These are phyloP conservation scores for Palythoa grandis DNA, from an alignment of 92 coral and sea anemone genomes.

Conservation along the genomic window DNA sequence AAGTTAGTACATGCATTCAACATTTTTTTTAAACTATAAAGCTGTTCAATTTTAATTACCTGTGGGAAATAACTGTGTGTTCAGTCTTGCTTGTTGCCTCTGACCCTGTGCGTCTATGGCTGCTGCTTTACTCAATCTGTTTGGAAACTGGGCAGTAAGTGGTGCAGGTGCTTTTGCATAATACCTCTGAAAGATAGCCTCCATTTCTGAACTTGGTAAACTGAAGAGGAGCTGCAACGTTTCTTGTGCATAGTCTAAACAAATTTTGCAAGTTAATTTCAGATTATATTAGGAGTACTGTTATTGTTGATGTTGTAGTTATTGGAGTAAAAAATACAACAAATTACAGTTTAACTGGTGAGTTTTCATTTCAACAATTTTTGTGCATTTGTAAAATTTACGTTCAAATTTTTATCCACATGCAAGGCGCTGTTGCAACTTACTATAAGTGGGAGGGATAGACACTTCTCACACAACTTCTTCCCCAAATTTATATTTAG, in stretches of 20 bases:
- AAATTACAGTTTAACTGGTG: background rate
- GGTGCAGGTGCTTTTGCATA: background rate
- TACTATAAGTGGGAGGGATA: background rate
- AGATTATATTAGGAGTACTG: background rate
- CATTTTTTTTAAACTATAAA: background rate
- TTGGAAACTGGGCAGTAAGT: background rate
- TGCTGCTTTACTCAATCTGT: background rate
- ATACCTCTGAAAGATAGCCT: background rate
- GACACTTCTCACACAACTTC: conserved; percentile 5
- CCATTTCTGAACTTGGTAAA: background rate
- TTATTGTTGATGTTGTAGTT: no score
- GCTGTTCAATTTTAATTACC: background rate
- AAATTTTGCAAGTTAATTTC: background rate
- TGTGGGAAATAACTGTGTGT: background rate
- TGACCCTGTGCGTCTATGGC: background rate
- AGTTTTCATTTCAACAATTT: background rate
- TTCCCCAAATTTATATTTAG: conserved; percentile 4
- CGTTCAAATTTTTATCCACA: background rate
- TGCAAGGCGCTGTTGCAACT: background rate
- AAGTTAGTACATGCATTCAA: background rate
- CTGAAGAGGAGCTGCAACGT: background rate
- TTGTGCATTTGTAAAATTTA: background rate
- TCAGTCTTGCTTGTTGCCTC: background rate
- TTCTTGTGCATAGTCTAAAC: background rate
- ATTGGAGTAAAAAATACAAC: background rate